phyloP scores from a whole-genome alignment of 2,888 invertebrate genomes.

The Smittia sp. region DNA sequence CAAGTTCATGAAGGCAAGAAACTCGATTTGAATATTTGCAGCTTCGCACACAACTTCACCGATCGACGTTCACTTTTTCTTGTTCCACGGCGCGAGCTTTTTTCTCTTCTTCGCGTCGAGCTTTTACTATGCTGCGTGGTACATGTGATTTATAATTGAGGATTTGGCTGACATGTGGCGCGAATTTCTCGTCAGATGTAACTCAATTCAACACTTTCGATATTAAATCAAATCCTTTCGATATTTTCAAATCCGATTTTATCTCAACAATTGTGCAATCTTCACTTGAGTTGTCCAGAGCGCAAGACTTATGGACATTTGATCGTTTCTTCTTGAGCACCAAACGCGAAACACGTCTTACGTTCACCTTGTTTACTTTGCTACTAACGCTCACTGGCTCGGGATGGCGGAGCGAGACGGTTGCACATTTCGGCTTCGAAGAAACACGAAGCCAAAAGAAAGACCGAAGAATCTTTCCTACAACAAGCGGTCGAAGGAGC shows the following conservation, averaged over 20 bases:
- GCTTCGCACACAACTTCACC: constrained; percentile 2
- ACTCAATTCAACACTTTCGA: neutral
- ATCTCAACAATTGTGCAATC: neutral
- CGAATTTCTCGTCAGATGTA: neutral
- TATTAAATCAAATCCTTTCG: constrained; percentile 15
- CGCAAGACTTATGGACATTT: constrained; percentile 24
- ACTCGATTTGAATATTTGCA: constrained; percentile 11
- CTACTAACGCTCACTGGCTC: constrained; percentile 26
- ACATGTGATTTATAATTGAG: constrained; percentile 41
- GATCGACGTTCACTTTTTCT: constrained; percentile 27
- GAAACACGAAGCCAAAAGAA: constrained; percentile 31
- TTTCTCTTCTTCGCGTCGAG: neutral
- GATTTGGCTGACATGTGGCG: constrained; percentile 16
- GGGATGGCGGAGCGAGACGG: neutral
- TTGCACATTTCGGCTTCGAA: neutral
- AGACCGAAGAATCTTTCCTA: constrained; percentile 11
- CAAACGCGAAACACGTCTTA: constrained; percentile 32
- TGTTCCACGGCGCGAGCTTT: neutral
- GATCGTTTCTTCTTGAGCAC: constrained; percentile 12
- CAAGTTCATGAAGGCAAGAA: constrained; percentile 19
- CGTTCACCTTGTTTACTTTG: constrained; percentile 25
- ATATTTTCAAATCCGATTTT: constrained; percentile 1
- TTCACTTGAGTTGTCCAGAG: constrained; percentile 8
- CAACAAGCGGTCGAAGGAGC: neutral
- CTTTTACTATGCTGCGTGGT: neutral